phyloP scores from a whole-genome alignment of 2,888 invertebrate genomes.

The Cryptocephalus moraei region DNA sequence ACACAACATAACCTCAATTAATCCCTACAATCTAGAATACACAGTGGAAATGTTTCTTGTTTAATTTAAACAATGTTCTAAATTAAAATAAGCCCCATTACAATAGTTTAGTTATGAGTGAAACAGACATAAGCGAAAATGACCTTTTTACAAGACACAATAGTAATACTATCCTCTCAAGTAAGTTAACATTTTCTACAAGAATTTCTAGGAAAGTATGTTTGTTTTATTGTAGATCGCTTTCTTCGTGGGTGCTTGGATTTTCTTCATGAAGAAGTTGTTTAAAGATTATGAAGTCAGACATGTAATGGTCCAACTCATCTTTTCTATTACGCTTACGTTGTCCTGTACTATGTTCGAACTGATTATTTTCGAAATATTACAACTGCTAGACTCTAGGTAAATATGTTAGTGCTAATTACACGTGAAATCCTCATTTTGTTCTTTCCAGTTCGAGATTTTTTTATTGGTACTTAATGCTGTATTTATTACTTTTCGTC shows the following conservation, averaged over 20 bases:
- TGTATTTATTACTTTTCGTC: conserved; percentile 85
- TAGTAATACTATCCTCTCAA: conserved; percentile 67
- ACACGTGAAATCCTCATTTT: conserved; percentile 7
- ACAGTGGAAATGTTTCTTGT: too few relatives aligned
- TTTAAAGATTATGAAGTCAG: conserved; percentile 97
- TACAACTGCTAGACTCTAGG: conserved; percentile 86
- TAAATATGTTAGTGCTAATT: conserved; percentile 36
- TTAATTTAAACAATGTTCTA: too few relatives aligned
- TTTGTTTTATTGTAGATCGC: conserved; percentile 53
- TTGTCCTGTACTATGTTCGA: conserved; percentile 99
- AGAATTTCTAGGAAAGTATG: neutral
- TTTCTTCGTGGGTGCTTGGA: conserved; percentile 95
- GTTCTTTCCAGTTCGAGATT: conserved; percentile 62
- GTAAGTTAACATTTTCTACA: conserved; percentile 34
- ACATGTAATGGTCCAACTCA: conserved; percentile 85
- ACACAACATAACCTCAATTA: too few relatives aligned
- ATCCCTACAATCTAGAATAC: too few relatives aligned
- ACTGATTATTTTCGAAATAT: conserved; percentile 97
- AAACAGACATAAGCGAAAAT: conserved; percentile 37
- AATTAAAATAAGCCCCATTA: too few relatives aligned
- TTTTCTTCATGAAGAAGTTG: conserved; percentile 95
- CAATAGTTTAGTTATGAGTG: too few relatives aligned
- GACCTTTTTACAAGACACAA: conserved; percentile 77
- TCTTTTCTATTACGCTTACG: conserved; percentile 93
- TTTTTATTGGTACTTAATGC: conserved; percentile 90